Evolutionary conservation across 2,113 vertebrate genomes (phyloP), one percentile per base, ranked within the genome.

Genomic region (Mixornis gularis): DNA sequence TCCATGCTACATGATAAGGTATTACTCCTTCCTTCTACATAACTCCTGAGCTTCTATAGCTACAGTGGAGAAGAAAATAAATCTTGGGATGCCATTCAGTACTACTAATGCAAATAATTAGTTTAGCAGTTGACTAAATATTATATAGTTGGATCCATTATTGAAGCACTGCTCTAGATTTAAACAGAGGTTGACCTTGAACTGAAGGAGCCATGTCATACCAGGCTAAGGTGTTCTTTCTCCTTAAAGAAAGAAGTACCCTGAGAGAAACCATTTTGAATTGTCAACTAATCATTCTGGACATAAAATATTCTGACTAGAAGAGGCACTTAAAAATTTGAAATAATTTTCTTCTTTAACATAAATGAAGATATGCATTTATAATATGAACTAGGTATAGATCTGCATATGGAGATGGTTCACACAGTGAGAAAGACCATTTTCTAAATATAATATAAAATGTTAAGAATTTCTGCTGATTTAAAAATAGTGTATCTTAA

Each of bases 1-100:
- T 96, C 98, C 5, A 94, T 98, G 93, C 94, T 98, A 18, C 96
- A 98, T 1, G 98, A 97, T 41, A 94, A 98, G 98, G 98, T 99
- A 80, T 74, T 71, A 36, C 18, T 70, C 12, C 8, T 34, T 78
- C 40, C 44, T 51, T 41, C 27, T 21, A 62, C 30, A 41, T 46
- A 38, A 14, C 17, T 49, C 30, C 43, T 66, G n/a, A 83, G 41
- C 26, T 72, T 73, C n/a, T 44, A 4, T 48, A 69, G 30, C 30
- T 79, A 44, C 18, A 56, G 30, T 55, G 18, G 32, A 79, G 25
- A 83, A 89, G 21, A 68, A 84, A 86, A 79, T 24, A 62, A 81
- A 85, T 46, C 18, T 21, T 73, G 43, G 21, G 21, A 40, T 81
- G 30, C 13, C 13, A 36, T 49, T 60, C 46, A 69, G 26, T 46